Evolutionary conservation across 2,888 invertebrate species (phyloP), one percentile per base, ranked within the genome.

Genomic region (Tetanocera ferruginea): DNA sequence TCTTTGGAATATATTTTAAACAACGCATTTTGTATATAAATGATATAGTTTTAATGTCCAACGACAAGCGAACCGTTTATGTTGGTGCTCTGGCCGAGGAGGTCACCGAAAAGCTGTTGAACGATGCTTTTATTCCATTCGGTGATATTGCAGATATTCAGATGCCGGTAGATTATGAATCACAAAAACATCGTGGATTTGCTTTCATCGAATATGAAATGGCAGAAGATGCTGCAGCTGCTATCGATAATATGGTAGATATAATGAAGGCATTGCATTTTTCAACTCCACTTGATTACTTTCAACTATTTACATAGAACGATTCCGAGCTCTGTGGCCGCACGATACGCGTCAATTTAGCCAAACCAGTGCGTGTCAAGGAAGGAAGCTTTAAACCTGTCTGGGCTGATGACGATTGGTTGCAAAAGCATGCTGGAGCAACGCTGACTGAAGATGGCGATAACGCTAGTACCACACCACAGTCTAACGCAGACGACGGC

Each of bases 111-210:
- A 97, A 98, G 91, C 94, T 97, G 31, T 91, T 99, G 51, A 96
- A 97, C 89, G 97, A 98, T 75, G 99, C 99, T 0, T 99, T 99
- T 87, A 96, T 99, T 83, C 98, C 99, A 1, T 99, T 99, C 89
- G 99, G 99, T 9, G 99, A 99, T 89, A 94, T 99, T 79, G 94
- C 97, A n/a, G 98, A 99, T 89, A 96, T 99, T 64, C 98, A 98
- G 91, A 97, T 90, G 89, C 99, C 99, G 11, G 91, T 99, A 71
- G 99, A 99, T 91, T 99, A 98, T 91, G 98, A 99, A 90, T 94
- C 95, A 76, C 98, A 98, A 87, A 98, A 97, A 87, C 98, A 99
- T 87, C 92, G 98, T 86, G 98, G 98, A n/a, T 99, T 98, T 91
- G 98, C 98, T 0, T 99, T 99, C 89, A 95, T 99, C 81, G 99